Evolutionary conservation across 2,113 vertebrate genomes (phyloP).

Genomic region (Corydoras sp.): DNA sequence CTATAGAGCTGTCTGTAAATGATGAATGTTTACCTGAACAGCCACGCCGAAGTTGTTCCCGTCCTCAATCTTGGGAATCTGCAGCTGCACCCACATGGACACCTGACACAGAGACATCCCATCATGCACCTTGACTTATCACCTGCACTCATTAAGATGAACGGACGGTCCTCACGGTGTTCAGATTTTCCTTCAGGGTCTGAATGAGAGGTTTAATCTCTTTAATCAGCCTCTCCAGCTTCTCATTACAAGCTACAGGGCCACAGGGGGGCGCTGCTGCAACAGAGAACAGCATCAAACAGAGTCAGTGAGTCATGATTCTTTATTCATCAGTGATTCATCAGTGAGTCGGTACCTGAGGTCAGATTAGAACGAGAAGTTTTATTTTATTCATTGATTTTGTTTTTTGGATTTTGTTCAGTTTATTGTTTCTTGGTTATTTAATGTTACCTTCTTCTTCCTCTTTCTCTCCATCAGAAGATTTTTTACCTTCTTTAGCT

Average conservation of each 20-base stretch:
- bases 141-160: not conserved
- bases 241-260: constrained; percentile 75
- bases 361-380: too few relatives aligned
- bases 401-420: too few relatives aligned
- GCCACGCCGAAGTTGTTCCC: constrained; percentile 91
- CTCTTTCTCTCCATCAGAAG: constrained; percentile 73
- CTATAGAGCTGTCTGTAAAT: too few relatives aligned
- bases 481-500: constrained; percentile 64
- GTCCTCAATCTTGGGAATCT: constrained; percentile 83
- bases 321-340: too few relatives aligned
- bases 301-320: too few relatives aligned
- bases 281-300: not conserved
- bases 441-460: constrained; percentile 58
- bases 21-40: constrained; percentile 71
- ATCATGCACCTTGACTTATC: too few relatives aligned
- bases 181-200: constrained; percentile 80
- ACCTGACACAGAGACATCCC: constrained; percentile 58
- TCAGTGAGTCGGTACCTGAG: too few relatives aligned
- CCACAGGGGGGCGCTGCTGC: constrained; percentile 76
- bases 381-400: too few relatives aligned
- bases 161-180: constrained; percentile 61
- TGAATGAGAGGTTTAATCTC: constrained; percentile 77
- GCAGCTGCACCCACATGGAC: constrained; percentile 83
- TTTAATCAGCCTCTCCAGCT: constrained; percentile 69
- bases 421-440: too few relatives aligned